These are phyloP conservation scores for Drosophila kanapiae DNA, from an alignment of 1,140 invertebrate species.

Conservation along the genomic window DNA sequence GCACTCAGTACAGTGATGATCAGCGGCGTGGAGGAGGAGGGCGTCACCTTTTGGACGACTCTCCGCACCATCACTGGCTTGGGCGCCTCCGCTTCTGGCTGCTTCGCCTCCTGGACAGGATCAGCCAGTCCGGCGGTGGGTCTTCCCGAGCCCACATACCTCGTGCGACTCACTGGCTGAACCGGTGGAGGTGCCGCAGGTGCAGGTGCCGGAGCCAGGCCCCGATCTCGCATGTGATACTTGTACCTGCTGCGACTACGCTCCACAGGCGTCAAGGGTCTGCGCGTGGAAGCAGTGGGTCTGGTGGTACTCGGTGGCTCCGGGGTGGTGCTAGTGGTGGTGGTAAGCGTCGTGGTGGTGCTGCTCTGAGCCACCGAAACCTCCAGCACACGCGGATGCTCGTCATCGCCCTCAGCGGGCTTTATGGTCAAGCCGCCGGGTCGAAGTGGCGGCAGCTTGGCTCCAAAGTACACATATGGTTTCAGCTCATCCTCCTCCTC, in stretches of 20 bases:
- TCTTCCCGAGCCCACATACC: slow-evolving; percentile 68
- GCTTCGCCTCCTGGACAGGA: slow-evolving; percentile 32
- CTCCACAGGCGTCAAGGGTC: slow-evolving; percentile 69
- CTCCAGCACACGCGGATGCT: slow-evolving; percentile 75
- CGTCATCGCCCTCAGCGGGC: slow-evolving; percentile 78
- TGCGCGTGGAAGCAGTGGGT: slow-evolving; percentile 58
- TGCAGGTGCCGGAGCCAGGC: slow-evolving; percentile 22
- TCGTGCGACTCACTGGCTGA: slow-evolving; percentile 46
- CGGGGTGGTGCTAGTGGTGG: slow-evolving; percentile 39
- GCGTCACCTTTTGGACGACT: slow-evolving; percentile 41
- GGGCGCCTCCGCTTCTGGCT: slow-evolving; percentile 8
- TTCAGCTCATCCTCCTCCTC: slow-evolving; percentile 88
- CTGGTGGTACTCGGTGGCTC: slow-evolving; percentile 21
- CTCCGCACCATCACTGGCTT: slow-evolving; percentile 49
- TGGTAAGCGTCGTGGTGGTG: slow-evolving; percentile 11
- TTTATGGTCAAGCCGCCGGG: slow-evolving; percentile 86
- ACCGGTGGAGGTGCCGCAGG: slow-evolving; percentile 20
- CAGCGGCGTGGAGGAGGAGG: slow-evolving; percentile 80
- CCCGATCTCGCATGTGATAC: slow-evolving; percentile 86
- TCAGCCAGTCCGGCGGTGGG: slow-evolving; percentile 56
- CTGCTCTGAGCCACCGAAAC: slow-evolving; percentile 72
- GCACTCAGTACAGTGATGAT: slow-evolving; percentile 85
- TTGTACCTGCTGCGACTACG: slow-evolving; percentile 80
- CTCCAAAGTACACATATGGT: slow-evolving; percentile 90
- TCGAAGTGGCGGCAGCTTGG: slow-evolving; percentile 88